phyloP scores from a whole-genome alignment of 2,888 invertebrate species.

The Dilophus febrilis region DNA sequence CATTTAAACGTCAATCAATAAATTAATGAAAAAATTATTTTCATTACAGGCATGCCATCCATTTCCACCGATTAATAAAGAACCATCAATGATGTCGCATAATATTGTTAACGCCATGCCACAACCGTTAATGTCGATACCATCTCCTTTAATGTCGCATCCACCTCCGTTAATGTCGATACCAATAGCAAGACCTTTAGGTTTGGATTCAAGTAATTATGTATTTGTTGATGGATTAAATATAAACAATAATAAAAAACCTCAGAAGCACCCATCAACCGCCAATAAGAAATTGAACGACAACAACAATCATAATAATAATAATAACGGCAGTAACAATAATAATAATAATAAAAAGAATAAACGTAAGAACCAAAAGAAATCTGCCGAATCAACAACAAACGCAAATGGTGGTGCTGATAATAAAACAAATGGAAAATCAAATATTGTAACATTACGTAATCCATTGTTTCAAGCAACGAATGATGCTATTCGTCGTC shows the following conservation, averaged over 20 bases:
- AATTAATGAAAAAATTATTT: neutral
- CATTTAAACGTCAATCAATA: too few species aligned
- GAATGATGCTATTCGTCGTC: constrained; percentile 35
- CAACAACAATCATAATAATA: constrained; percentile 9
- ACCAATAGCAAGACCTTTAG: constrained; percentile 15
- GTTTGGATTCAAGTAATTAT: constrained; percentile 21
- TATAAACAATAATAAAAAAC: constrained; percentile 10
- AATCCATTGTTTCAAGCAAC: constrained; percentile 52
- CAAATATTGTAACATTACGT: constrained; percentile 57
- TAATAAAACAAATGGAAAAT: constrained; percentile 13
- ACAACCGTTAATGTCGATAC: constrained; percentile 5
- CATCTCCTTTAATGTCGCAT: constrained; percentile 6
- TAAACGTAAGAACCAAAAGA: constrained; percentile 31
- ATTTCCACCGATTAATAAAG: constrained; percentile 6
- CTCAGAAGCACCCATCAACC: too few species aligned
- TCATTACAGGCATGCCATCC: constrained; percentile 11
- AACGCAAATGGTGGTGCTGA: constrained; percentile 4
- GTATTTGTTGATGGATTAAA: constrained; percentile 25
- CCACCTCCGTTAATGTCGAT: constrained; percentile 3
- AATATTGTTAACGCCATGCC: constrained; percentile 9
- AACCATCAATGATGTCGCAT: constrained; percentile 12
- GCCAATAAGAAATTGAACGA: too few species aligned
- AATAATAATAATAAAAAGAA: constrained; percentile 36
- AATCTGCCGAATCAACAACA: constrained; percentile 10
- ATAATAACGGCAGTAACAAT: too few species aligned